Base-by-base conservation (phyloP, 2,113 vertebrate genomes). In the Dipodomys stephensi region DNA sequence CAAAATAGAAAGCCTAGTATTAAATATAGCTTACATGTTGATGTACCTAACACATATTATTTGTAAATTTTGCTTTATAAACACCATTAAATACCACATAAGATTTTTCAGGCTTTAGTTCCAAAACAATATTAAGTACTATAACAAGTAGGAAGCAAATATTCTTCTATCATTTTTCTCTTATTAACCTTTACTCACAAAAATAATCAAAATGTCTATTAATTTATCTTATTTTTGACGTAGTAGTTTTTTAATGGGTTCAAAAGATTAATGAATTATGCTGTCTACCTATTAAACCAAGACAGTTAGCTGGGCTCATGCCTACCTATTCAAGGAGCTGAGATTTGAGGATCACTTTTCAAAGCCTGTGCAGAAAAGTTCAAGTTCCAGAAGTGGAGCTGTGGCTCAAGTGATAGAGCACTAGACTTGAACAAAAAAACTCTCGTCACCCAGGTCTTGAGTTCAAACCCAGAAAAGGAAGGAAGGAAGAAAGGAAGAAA, bases 191-290 rank as follows among this genome's bases (percentile, higher is more conserved):
- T 79, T 89, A 74, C 4, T 71, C 3, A 69, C 44, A 92, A 95
- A 72, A 79, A 32, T 65, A 87, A 93, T 93, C 83, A 91, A 92
- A 68, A 74, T 87, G 94, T 94, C 76, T 90, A 87, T 57, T 32
- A 13, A 57, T 46, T 49, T 88, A 1, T 85, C 27, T 39, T 67
- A 73, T 73, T 88, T 83, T 53, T 90, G 53, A 94, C 20, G 27
- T 62, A 81, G 92, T 49, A 85, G 39, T 57, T 85, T 32, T 80
- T 87, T 89, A 16, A 65, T 0, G n/a, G 16, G 71, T 65, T 49
- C 46, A 30, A 85, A 91, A 82, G 64, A 88, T 67, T 64, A 83
- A 71, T 74, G 5, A 95, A 71, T 62, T 89, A 73, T 89, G 8
- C 9, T 80, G 4, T 74, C 20, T 28, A 80, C 65, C 84, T 93